These are phyloP conservation scores for Paraescarpia echinospica DNA, from an alignment of 1,140 invertebrate species.

Conservation along the genomic window DNA sequence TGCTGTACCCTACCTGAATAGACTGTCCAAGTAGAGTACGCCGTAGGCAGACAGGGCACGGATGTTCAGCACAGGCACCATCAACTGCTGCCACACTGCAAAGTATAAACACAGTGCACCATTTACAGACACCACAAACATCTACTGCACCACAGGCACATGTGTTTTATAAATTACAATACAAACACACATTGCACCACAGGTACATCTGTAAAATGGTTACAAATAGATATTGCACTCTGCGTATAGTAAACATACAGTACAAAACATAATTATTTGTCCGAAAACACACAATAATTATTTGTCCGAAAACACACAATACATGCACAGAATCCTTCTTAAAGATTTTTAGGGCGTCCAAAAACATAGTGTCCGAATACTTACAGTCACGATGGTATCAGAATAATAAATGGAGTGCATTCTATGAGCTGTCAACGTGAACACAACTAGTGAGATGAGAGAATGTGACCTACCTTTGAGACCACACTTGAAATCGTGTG, in stretches of 20 bases:
- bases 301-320: no score
- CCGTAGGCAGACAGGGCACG: constrained; percentile 74
- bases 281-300: no score
- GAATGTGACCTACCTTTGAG: constrained; percentile 65
- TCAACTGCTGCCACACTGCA: constrained; percentile 77
- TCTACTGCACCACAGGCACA: neutral
- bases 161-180: no score
- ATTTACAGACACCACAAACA: neutral
- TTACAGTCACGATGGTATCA: neutral
- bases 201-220: no score
- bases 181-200: no score
- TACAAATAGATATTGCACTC: no score
- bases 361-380: no score
- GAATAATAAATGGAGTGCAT: neutral
- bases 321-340: no score
- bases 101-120: constrained; percentile 20
- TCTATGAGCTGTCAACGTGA: neutral
- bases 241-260: no score
- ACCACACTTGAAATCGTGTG: constrained; percentile 69
- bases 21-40: constrained; percentile 69
- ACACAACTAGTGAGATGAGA: neutral
- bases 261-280: no score
- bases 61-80: constrained; percentile 74
- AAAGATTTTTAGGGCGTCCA: no score
- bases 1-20: constrained; percentile 51